A percentile compares a stretch with the other conserved stretches of the same genome.
phyloP scores from a whole-genome alignment of 2,888 invertebrate species.

The Eupithecia exiguata region DNA sequence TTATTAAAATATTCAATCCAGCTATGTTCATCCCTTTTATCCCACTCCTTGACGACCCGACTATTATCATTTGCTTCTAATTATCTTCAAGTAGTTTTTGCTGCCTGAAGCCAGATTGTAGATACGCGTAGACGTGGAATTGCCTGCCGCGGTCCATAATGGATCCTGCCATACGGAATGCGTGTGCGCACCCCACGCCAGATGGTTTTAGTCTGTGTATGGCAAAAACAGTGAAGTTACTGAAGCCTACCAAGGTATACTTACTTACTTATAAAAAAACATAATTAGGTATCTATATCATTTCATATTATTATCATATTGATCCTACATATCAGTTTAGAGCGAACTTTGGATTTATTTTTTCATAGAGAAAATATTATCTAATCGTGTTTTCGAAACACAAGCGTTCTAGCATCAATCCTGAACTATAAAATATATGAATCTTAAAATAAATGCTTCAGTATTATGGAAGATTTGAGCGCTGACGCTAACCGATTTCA shows the following conservation, averaged over 20 bases:
- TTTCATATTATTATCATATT: too few relatives aligned
- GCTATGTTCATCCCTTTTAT: background rate
- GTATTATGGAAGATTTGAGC: too few relatives aligned
- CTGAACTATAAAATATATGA: too few relatives aligned
- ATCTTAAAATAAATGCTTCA: too few relatives aligned
- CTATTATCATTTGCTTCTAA: slow-evolving; percentile 4
- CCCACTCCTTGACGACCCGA: background rate
- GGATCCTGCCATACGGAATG: slow-evolving; percentile 64
- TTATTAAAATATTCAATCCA: background rate
- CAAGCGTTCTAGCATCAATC: too few relatives aligned
- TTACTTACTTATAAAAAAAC: too few relatives aligned
- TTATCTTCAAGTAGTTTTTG: slow-evolving; percentile 9
- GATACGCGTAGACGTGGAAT: slow-evolving; percentile 65
- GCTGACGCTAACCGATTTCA: too few relatives aligned
- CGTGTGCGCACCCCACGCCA: slow-evolving; percentile 54
- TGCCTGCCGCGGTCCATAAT: slow-evolving; percentile 55
- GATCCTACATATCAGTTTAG: too few relatives aligned
- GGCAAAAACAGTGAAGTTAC: slow-evolving; percentile 8
- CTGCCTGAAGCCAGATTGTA: slow-evolving; percentile 57
- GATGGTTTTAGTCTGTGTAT: slow-evolving; percentile 57
- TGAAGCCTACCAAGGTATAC: background rate
- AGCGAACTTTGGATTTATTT: too few relatives aligned
- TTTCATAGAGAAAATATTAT: too few relatives aligned
- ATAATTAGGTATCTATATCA: too few relatives aligned
- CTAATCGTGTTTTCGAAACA: too few relatives aligned